Evolutionary conservation across 2,888 invertebrate species (phyloP), one percentile per base, ranked within the genome.

Genomic region (Meloe dianella): DNA sequence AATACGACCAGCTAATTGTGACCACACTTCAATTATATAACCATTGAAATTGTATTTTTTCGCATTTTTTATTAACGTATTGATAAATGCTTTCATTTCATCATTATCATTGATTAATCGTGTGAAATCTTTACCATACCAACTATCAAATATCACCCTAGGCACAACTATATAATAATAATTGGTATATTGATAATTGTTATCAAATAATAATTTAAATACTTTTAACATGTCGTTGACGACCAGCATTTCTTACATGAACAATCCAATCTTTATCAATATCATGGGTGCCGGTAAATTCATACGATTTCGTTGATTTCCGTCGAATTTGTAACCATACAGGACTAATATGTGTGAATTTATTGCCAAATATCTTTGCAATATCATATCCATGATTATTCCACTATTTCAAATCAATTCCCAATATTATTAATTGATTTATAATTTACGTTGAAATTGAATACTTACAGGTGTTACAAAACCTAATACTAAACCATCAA

Each of bases 301-400:
- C 88, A 79, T 92, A 93, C 22, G 86, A 87, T 65, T 87, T 86
- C 2, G 85, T 84, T 17, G 86, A 87, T 66, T 89, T 89, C 47
- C 91, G 85, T 67, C 89, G 88, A 14, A 97, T 85, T 85, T 97
- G 95, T 32, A 98, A 87, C 98, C 98, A 98, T 0, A 97, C 97
- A 0, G 98, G 98, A 0, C 97, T 95, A 27, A 98, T 89, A 77
- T 93, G 92, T 61, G 93, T 91, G 76, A 98, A 94, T 83, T 98
- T 98, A 56, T 91, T 88, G 10, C 90, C 92, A 87, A 97, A 97
- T 64, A 87, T 89, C 84, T 96, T 96, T 0, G 97, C 95, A 60
- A 97, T 89, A 83, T 96, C 94, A 84, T 97, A 96, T 0, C 98
- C 98, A 84, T 93, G 94, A 72, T 88, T 91, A 80, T 98, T 97